Conservation (phyloP, 2,888 invertebrate genomes). For the Microplitis deprimator region DNA sequence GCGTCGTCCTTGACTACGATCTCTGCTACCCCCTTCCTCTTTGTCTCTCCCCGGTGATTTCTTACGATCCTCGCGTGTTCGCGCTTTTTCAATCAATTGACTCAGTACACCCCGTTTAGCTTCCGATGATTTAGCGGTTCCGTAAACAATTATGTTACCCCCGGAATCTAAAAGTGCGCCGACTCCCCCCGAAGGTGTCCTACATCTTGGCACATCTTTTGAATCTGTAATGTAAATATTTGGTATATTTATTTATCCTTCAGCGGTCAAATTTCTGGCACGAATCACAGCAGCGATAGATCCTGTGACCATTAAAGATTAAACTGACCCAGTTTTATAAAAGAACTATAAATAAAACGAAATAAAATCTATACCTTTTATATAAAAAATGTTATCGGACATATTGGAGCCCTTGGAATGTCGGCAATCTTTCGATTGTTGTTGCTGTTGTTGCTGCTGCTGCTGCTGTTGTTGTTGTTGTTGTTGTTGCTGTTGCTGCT, state of each 20-base stretch:
- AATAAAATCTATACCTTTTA: conserved; percentile 61
- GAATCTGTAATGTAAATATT: conserved; percentile 53
- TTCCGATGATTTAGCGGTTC: conserved; percentile 61
- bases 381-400: conserved; percentile 68
- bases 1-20: conserved; percentile 64
- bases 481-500: conserved; percentile 39
- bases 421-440: conserved; percentile 64
- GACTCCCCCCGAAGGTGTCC: conserved; percentile 63
- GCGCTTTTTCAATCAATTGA: conserved; percentile 75
- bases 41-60: conserved; percentile 66
- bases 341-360: not conserved
- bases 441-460: conserved; percentile 45
- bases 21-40: conserved; percentile 55
- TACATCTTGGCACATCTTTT: conserved; percentile 66
- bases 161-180: conserved; percentile 66
- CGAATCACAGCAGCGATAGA: no score
- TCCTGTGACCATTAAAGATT: no score
- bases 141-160: conserved; percentile 68
- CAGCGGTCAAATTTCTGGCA: no score
- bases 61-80: conserved; percentile 72
- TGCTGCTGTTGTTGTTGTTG: conserved; percentile 44
- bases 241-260: not conserved
- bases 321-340: no score
- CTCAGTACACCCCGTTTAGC: conserved; percentile 72
- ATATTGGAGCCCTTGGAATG: conserved; percentile 61